phyloP scores from a whole-genome alignment of 2,888 invertebrate genomes.

The Notodonta dromedarius region DNA sequence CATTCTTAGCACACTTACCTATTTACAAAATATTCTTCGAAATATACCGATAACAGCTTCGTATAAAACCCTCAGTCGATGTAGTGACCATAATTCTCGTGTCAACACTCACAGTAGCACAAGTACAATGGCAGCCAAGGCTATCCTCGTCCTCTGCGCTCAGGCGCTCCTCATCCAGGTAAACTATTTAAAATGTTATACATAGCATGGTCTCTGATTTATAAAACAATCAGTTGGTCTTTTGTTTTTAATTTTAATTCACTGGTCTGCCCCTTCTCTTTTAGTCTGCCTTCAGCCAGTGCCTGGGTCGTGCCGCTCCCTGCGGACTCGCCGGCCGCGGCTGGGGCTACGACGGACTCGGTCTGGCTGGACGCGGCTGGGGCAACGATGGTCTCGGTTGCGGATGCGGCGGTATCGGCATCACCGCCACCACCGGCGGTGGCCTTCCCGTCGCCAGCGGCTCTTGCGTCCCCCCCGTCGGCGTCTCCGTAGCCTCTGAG shows the following conservation, averaged over 20 bases:
- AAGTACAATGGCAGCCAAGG: conserved; percentile 38
- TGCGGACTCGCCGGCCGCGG: conserved; percentile 5
- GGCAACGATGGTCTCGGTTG: conserved; percentile 5
- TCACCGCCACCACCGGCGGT: conserved; percentile 22
- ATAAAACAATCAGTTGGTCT: background rate
- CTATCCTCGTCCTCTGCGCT: conserved; percentile 38
- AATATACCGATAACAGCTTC: background rate
- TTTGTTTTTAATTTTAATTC: background rate
- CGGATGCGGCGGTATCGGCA: conserved; percentile 8
- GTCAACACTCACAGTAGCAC: conserved; percentile 8
- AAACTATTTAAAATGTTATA: background rate
- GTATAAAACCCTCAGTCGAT: background rate
- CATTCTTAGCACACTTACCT: background rate
- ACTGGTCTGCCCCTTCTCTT: background rate
- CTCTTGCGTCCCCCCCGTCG: conserved; percentile 18
- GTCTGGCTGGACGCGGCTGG: conserved; percentile 5
- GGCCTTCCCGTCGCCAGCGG: conserved; percentile 33
- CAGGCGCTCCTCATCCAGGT: conserved; percentile 25
- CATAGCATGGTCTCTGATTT: background rate
- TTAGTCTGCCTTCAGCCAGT: conserved; percentile 4
- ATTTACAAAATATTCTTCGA: background rate
- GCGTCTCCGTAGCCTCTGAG: conserved; percentile 17
- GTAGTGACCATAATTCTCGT: background rate
- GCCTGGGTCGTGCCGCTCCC: conserved; percentile 1
- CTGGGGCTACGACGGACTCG: conserved; percentile 1